phyloP scores from a whole-genome alignment of 2,113 vertebrate genomes.

The Eleginops maclovinus region DNA sequence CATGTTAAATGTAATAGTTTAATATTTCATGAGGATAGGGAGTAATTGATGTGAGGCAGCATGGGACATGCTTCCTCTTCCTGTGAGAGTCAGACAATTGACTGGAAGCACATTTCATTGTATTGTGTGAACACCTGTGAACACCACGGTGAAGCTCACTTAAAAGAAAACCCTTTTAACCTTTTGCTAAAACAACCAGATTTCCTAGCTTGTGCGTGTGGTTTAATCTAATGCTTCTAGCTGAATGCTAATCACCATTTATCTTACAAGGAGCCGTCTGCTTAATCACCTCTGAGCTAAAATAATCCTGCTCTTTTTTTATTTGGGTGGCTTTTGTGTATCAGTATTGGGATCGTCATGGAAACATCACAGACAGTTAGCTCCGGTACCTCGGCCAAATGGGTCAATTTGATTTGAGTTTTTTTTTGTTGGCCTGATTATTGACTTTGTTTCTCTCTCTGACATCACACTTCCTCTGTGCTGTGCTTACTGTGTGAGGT shows the following conservation, averaged over 20 bases:
- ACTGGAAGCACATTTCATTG: background rate
- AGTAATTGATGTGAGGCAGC: background rate
- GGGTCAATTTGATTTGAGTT: constrained; percentile 20
- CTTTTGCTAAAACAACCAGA: background rate
- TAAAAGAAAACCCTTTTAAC: background rate
- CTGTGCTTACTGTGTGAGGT: background rate
- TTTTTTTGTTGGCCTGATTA: background rate
- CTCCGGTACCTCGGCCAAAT: constrained; percentile 8
- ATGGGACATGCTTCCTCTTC: background rate
- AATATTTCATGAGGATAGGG: too few relatives aligned
- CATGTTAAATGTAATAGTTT: too few relatives aligned
- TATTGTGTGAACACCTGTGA: background rate
- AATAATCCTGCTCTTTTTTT: constrained; percentile 11
- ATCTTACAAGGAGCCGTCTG: constrained; percentile 12
- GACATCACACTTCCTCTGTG: background rate
- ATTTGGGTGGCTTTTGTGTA: background rate
- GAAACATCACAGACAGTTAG: constrained; percentile 45
- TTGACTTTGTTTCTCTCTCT: background rate
- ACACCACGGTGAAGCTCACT: background rate
- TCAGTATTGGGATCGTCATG: constrained; percentile 35
- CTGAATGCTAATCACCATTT: constrained; percentile 37
- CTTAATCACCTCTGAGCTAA: constrained; percentile 19
- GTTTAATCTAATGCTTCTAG: background rate
- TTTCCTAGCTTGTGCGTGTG: background rate
- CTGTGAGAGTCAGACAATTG: background rate